Conservation (phyloP, 2,888 invertebrate genomes). For the Dorcus parallelipipedus region DNA sequence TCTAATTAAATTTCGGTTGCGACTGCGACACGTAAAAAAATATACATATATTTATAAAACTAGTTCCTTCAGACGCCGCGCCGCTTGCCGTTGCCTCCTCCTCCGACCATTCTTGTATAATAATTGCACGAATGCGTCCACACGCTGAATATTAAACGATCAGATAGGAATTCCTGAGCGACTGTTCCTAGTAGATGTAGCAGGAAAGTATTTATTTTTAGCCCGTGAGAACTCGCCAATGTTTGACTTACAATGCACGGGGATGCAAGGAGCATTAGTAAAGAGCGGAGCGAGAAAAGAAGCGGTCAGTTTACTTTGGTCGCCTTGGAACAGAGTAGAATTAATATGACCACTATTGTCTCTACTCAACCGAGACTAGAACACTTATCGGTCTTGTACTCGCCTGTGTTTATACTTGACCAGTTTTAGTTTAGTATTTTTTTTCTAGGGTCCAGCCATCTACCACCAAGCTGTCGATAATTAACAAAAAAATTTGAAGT, state of each 20-base stretch:
- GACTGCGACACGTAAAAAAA: background rate
- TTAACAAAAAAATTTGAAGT: no score
- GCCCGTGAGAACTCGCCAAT: conserved; percentile 28
- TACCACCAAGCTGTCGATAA: no score
- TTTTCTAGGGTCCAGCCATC: no score
- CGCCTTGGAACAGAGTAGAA: conserved; percentile 16
- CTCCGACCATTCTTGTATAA: conserved; percentile 17
- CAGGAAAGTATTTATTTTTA: conserved; percentile 18
- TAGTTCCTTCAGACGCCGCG: background rate
- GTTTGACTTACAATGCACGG: conserved; percentile 38
- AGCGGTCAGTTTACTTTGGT: conserved; percentile 29
- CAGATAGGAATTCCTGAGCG: conserved; percentile 16
- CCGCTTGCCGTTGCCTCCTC: background rate
- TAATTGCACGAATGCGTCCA: conserved; percentile 18
- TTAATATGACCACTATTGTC: conserved; percentile 20
- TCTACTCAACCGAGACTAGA: conserved; percentile 8
- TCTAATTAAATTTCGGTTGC: background rate
- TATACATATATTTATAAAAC: background rate
- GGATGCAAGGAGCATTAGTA: conserved; percentile 47
- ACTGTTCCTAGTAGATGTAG: conserved; percentile 20
- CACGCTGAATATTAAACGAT: conserved; percentile 18
- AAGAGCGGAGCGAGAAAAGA: conserved; percentile 42
- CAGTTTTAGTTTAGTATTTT: no score
- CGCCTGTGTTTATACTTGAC: no score
- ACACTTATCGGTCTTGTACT: no score